Base-by-base conservation (phyloP, 2,113 vertebrate species). In the Dryoscopus gambensis region DNA sequence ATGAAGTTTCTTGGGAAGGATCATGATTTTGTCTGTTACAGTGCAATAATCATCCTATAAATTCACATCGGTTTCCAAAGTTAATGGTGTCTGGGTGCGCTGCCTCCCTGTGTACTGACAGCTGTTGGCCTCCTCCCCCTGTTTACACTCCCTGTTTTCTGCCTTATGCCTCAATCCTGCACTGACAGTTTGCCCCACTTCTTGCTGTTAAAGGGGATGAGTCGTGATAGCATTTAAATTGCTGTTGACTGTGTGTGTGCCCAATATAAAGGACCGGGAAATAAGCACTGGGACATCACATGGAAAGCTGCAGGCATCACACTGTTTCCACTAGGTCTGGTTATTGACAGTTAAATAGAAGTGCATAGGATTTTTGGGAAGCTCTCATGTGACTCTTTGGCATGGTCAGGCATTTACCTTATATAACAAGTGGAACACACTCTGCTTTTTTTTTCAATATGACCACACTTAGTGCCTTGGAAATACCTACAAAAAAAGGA, bases 211-310 rank as follows among this genome's bases (percentile, higher is more conserved):
- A 92, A 84, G 56, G 76, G 93, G 92, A 53, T 75, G 90, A 89
- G 37, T 76, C 83, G 84, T 56, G 47, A 44, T 88, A 93, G 25
- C 84, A 71, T 97, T 97, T 96, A 97, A 97, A 97, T 95, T 97
- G 94, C 97, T 97, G 90, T 96, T 95, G 93, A 95, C 53, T 65
- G 37, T 97, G 91, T 97, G 93, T 86, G 95, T 89, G 78, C 89
- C 93, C 91, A 95, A 94, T 97, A 65, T 63, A 95, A 97, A 97
- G 95, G 97, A 97, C 96, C 95, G 93, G 96, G 95, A 98, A 98
- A 98, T 98, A 97, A 97, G 97, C 96, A 97, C 90, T 94, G 93
- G 96, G 96, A 86, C 93, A 97, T 97, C 92, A 85, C 91, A 96
- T 97, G 95, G 95, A 97, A 98, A 98, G 96, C 94, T 89, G 68